A percentile compares a stretch with the other conserved stretches of the same genome.
These are phyloP conservation scores for Rhagologus leucostigma DNA, from an alignment of 2,113 vertebrate genomes.

Conservation along the genomic window DNA sequence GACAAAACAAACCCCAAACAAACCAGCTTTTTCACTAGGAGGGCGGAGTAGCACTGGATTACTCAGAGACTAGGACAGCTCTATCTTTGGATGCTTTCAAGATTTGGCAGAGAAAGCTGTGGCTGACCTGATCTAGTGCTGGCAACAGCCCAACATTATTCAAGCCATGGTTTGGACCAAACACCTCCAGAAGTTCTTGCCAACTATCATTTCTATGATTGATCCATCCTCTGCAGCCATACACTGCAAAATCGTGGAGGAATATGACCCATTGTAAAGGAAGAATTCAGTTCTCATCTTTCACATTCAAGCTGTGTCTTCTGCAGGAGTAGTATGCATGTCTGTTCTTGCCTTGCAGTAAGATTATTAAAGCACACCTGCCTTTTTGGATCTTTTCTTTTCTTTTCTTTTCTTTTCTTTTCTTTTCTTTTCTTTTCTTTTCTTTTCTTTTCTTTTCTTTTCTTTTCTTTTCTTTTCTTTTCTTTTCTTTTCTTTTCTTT, in stretches of 20 bases:
- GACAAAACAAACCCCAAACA: background rate
- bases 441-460: no score
- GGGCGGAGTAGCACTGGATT: background rate
- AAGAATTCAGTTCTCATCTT: background rate
- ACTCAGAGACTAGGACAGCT: background rate
- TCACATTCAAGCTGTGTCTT: background rate
- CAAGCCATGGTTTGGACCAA: background rate
- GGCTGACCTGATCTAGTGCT: background rate
- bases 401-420: no score
- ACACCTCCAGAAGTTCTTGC: background rate
- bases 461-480: no score
- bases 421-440: no score
- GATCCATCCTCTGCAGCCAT: background rate
- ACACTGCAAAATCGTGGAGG: background rate
- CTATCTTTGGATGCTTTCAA: background rate
- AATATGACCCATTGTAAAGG: background rate
- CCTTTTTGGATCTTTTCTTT: background rate
- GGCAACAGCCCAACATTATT: background rate
- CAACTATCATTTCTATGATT: background rate
- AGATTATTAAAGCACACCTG: background rate
- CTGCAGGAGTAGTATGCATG: background rate
- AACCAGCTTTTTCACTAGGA: background rate
- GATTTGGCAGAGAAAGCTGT: background rate
- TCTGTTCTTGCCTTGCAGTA: background rate
- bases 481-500: no score